Base-by-base conservation (phyloP, 2,797 vertebrate genomes). In the Fistularia commersonii region DNA sequence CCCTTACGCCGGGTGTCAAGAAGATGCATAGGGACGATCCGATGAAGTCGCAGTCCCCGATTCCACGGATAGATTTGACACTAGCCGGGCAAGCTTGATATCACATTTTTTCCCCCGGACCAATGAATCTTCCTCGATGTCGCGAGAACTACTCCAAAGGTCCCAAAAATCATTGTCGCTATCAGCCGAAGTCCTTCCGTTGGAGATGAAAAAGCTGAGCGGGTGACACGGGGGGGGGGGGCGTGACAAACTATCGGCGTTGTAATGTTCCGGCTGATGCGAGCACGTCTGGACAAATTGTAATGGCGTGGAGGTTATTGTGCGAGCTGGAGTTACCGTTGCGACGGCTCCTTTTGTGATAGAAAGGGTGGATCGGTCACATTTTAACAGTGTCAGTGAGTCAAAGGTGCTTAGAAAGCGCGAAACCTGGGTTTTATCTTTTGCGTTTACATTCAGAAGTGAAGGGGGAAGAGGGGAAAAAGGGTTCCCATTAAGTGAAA, bases 11-110 rank as follows among this genome's bases (percentile, higher is more conserved):
- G 53, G 64, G 61, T 72, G 77, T 76, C 77, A 73, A 43, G 58
- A 59, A 61, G 64, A 64, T 36, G 46, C 40, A 41, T 41, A n/a
- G 51, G 45, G 32, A 41, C 57, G 64, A 62, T 48, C 60, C 69
- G 77, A 81, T 76, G 76, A 82, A 81, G 79, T 78, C 88, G 85
- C 68, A 78, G 85, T 87, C 85, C 87, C 89, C 59, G 76, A 87
- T 90, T 90, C 72, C 57, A 57, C 49, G 59, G 78, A 78, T 45
- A 65, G 75, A 81, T 69, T 56, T 81, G 81, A 86, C 81, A 79
- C 61, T 41, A 43, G 53, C 31, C 1, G 49, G 66, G 47, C 64
- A 64, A 58, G 84, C 74, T 76, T 80, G 86, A 81, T 77, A 85
- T 87, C 83, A 89, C 89, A 82, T 90, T 90, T 79, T 90, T 75